A percentile compares a stretch with the other conserved stretches of the same genome.
phyloP scores from a whole-genome alignment of 2,113 vertebrate genomes.

The Balaenoptera acutorostrata region DNA sequence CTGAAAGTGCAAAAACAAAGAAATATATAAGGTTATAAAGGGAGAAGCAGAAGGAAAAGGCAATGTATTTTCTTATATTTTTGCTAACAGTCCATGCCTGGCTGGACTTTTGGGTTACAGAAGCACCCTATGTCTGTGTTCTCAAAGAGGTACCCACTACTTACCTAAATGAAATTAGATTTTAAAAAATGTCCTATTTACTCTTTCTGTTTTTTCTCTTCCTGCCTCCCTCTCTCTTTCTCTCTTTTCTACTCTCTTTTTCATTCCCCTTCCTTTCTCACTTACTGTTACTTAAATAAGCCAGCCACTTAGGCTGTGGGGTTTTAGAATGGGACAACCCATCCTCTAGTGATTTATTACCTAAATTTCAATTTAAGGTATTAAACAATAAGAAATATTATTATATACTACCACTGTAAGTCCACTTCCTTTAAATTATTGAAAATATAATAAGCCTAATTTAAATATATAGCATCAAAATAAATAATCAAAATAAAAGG shows the following conservation, averaged over 20 bases:
- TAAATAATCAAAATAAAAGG: slow-evolving; percentile 1
- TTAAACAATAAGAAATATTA: not conserved
- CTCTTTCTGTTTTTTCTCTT: not conserved
- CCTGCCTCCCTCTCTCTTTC: not conserved
- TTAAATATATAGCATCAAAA: not conserved
- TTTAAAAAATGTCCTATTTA: not conserved
- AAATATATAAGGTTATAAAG: not conserved
- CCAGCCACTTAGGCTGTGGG: not conserved
- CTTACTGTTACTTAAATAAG: not conserved
- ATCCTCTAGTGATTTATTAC: not conserved
- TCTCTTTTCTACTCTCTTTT: not conserved
- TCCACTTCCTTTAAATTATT: not conserved
- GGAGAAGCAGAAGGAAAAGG: not conserved
- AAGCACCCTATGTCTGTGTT: not conserved
- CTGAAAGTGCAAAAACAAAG: not conserved
- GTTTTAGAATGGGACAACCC: not conserved
- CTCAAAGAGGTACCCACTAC: not conserved
- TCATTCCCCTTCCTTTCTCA: not conserved
- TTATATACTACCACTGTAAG: not conserved
- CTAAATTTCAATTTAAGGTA: not conserved
- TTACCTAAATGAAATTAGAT: not conserved
- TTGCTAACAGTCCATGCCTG: not conserved
- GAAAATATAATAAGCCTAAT: not conserved
- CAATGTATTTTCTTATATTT: not conserved
- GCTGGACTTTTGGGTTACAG: not conserved